Base-by-base conservation (phyloP, 1,140 invertebrate species). In the Orussus abietinus region DNA sequence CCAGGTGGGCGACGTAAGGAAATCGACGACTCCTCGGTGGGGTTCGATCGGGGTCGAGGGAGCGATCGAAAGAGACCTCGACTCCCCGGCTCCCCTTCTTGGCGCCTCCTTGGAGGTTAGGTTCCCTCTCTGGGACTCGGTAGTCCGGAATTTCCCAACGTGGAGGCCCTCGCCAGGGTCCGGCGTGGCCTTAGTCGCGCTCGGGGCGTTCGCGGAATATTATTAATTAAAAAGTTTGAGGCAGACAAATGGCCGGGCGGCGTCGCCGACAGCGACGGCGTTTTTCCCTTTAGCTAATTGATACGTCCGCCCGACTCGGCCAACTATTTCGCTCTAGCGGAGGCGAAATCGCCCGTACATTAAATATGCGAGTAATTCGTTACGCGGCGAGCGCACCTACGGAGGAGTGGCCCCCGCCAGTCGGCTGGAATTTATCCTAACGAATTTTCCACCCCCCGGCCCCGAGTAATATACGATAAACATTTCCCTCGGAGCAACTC, bases 291-390 rank as follows among this genome's bases (percentile, higher is more conserved):
- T 53, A 48, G 49, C 59, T 59, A 63, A 66, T 53, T 57, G 64
- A 55, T 59, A 46, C 37, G 34, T 38, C 29, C 29, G 11, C 17
- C 31, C 44, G 45, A 47, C 47, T 51, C 55, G 45, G 55, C 39
- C 43, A 60, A 60, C 57, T 60, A 59, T 60, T 57, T 39, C 49
- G 33, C 42, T 42, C 51, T 57, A 56, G 48, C 57, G 49, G 55
- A 55, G 66, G 51, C 52, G 51, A 60, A 67, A 64, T 60, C 55
- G 46, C 52, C 49, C 42, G 54, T 49, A 51, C 51, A 66, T 69
- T 69, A 64, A 67, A 67, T 62, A 62, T 57, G 56, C 55, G 60
- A 64, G 63, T 64, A 67, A 66, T 69, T 64, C 64, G 63, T 69
- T 66, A 63, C 55, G 53, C 56, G 21, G 6, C 20, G 5, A 7